Percentiles rank a stretch among this genome's conserved stretches.
phyloP scores from a whole-genome alignment of 2,888 invertebrate genomes.

The Deilephila elpenor region DNA sequence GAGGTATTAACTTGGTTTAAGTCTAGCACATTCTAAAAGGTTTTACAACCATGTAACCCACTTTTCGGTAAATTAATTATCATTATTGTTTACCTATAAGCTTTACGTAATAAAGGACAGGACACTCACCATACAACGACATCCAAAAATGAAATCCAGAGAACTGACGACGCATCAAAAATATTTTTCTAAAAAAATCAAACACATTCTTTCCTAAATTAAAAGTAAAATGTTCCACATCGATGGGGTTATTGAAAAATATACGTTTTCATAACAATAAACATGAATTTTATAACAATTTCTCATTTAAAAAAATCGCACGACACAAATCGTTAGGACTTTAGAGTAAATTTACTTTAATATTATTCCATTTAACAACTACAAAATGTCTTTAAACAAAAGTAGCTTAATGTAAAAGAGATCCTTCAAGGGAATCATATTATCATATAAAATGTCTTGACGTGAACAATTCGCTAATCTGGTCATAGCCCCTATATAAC shows the following conservation, averaged over 20 bases:
- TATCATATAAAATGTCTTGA: constrained; percentile 40
- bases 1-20: background rate
- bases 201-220: constrained; percentile 17
- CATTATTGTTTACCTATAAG: no score
- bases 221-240: constrained; percentile 22
- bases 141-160: background rate
- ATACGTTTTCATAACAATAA: constrained; percentile 29
- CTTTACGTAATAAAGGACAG: no score
- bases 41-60: no score
- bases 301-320: constrained; percentile 19
- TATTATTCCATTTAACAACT: constrained; percentile 55
- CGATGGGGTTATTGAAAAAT: constrained; percentile 28
- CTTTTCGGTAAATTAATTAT: no score
- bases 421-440: constrained; percentile 64
- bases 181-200: constrained; percentile 9
- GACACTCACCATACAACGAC: background rate
- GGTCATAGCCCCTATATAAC: background rate
- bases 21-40: no score
- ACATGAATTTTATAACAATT: constrained; percentile 28
- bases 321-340: constrained; percentile 30
- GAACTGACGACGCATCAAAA: constrained; percentile 13
- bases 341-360: constrained; percentile 43
- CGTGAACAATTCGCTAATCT: constrained; percentile 25
- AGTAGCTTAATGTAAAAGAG: constrained; percentile 67
- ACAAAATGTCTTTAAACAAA: constrained; percentile 39